Evolutionary conservation across 2,888 invertebrate species (phyloP).

Genomic region (Ophonus ardosiacus): DNA sequence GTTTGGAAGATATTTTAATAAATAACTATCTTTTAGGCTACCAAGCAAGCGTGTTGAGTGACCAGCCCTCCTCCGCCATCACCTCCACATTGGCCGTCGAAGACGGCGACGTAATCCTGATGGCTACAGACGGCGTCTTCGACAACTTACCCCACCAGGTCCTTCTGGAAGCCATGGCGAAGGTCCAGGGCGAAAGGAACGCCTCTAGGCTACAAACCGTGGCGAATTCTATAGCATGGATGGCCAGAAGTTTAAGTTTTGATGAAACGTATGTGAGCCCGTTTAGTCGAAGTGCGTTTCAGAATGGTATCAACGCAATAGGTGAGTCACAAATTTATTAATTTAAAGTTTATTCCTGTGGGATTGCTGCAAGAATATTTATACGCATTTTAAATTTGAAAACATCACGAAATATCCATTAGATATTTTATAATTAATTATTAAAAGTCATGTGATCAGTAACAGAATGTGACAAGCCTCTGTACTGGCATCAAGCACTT

Average conservation of each 20-base stretch:
- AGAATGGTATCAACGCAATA: constrained; percentile 94
- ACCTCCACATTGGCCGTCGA: constrained; percentile 92
- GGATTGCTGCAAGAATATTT: too few species aligned
- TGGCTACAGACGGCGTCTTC: constrained; percentile 99
- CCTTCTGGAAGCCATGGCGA: constrained; percentile 90
- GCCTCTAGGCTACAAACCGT: constrained; percentile 90
- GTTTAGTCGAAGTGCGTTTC: constrained; percentile 94
- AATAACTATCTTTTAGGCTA: constrained; percentile 85
- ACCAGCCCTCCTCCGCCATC: constrained; percentile 95
- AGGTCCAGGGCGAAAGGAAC: constrained; percentile 85
- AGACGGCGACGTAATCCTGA: constrained; percentile 95
- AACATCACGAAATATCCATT: too few species aligned
- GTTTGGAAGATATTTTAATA: too few species aligned
- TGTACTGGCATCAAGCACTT: too few species aligned
- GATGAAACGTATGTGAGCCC: constrained; percentile 97
- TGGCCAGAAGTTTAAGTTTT: constrained; percentile 95
- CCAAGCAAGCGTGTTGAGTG: constrained; percentile 91
- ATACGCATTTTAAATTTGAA: too few species aligned
- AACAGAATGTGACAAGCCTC: too few species aligned
- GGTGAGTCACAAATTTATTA: constrained; percentile 82
- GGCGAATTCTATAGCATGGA: constrained; percentile 96
- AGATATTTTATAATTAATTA: too few species aligned
- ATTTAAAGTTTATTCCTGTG: too few species aligned
- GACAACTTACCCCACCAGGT: constrained; percentile 97
- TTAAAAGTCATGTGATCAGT: too few species aligned